Evolutionary conservation across 2,113 vertebrate species (phyloP).

Genomic region (Calonectris borealis): DNA sequence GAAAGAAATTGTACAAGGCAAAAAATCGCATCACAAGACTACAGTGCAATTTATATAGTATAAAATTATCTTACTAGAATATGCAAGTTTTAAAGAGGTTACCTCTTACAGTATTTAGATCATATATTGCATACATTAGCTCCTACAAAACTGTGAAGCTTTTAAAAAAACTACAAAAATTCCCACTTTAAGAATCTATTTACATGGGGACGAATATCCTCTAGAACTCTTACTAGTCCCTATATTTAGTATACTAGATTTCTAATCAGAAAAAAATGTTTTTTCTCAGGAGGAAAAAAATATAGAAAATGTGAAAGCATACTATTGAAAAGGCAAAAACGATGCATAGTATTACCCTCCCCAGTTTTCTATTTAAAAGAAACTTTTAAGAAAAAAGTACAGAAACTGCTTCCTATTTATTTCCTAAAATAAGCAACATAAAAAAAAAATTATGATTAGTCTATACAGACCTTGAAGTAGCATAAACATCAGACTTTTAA

Average conservation of each 20-base stretch:
- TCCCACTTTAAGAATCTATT: background rate
- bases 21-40: fast-evolving
- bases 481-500: background rate
- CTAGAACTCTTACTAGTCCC: background rate
- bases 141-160: background rate
- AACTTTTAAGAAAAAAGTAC: background rate
- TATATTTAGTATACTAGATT: background rate
- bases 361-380: background rate
- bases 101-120: background rate
- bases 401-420: background rate
- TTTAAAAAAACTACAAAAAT: background rate
- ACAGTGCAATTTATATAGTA: background rate
- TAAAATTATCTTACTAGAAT: background rate
- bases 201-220: background rate
- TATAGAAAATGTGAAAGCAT: fast-evolving
- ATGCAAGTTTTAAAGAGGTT: background rate
- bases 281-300: background rate
- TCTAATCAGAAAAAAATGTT: background rate
- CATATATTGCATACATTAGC: background rate
- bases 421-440: background rate
- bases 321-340: background rate
- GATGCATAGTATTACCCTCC: background rate
- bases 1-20: background rate
- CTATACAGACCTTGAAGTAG: background rate
- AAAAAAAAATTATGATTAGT: background rate